A percentile compares a stretch with the other conserved stretches of the same genome.
Conservation (phyloP, 2,888 invertebrate species). For the Tenodera sinensis region DNA sequence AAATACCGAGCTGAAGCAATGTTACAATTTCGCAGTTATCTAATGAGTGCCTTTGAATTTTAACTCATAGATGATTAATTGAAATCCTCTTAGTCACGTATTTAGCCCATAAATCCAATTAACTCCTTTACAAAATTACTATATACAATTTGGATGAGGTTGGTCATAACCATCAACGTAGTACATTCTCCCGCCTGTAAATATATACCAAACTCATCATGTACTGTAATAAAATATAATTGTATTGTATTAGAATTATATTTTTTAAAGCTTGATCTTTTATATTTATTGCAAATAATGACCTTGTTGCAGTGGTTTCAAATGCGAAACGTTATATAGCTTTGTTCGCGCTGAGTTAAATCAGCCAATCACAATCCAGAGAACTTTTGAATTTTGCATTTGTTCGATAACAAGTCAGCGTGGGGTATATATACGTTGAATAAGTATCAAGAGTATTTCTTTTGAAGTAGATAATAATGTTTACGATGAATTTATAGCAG, state of each 20-base stretch:
- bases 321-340: neutral
- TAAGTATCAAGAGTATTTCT: too few species aligned
- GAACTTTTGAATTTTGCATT: neutral
- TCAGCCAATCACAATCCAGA: neutral
- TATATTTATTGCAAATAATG: neutral
- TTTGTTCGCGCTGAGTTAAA: neutral
- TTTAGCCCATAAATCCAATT: neutral
- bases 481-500: too few species aligned
- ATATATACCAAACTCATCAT: neutral
- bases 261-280: too few species aligned
- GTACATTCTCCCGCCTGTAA: neutral
- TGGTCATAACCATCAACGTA: neutral
- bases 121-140: neutral
- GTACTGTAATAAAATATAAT: neutral
- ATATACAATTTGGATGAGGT: neutral
- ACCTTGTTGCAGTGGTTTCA: neutral
- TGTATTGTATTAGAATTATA: too few species aligned
- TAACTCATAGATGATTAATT: neutral
- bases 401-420: neutral
- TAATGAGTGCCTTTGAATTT: too few species aligned
- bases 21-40: neutral
- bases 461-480: too few species aligned
- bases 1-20: neutral
- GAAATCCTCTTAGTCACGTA: neutral
- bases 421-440: neutral